Evolutionary conservation across 2,888 invertebrate species (phyloP).

Genomic region (Micropterix aruncella): DNA sequence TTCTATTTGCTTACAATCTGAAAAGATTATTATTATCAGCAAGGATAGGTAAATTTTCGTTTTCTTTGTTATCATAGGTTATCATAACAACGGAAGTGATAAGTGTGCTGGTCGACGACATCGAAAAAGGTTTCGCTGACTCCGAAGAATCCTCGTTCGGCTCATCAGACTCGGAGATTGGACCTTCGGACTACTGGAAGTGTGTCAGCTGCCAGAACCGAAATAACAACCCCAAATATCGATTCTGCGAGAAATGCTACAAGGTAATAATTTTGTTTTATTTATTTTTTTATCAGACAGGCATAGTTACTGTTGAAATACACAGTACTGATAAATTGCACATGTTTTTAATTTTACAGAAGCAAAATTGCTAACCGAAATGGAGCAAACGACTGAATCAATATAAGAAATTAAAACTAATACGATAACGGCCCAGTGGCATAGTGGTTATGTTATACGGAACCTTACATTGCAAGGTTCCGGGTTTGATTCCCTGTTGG

Average conservation of each 20-base stretch:
- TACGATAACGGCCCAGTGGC: no score
- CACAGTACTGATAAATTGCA: neutral
- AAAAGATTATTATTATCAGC: no score
- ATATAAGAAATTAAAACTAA: no score
- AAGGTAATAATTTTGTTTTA: constrained; percentile 31
- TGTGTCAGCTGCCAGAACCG: constrained; percentile 48
- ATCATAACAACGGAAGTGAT: constrained; percentile 29
- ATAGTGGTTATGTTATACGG: no score
- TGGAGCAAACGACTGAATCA: no score
- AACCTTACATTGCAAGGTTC: no score
- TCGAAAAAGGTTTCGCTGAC: constrained; percentile 29
- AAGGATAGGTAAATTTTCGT: no score
- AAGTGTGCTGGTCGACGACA: constrained; percentile 25
- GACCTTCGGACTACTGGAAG: constrained; percentile 43
- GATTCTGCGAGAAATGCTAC: constrained; percentile 57
- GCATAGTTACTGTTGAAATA: constrained; percentile 3
- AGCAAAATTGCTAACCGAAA: no score
- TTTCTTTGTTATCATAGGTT: constrained; percentile 25
- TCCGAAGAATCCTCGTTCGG: constrained; percentile 26
- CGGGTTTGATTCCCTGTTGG: no score
- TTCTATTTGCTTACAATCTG: no score
- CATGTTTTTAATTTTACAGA: no score
- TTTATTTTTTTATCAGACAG: neutral
- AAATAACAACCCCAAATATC: constrained; percentile 48
- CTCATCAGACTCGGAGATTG: constrained; percentile 34